Evolutionary conservation across 2,113 vertebrate genomes (phyloP).

Genomic region (Noctilio leporinus): DNA sequence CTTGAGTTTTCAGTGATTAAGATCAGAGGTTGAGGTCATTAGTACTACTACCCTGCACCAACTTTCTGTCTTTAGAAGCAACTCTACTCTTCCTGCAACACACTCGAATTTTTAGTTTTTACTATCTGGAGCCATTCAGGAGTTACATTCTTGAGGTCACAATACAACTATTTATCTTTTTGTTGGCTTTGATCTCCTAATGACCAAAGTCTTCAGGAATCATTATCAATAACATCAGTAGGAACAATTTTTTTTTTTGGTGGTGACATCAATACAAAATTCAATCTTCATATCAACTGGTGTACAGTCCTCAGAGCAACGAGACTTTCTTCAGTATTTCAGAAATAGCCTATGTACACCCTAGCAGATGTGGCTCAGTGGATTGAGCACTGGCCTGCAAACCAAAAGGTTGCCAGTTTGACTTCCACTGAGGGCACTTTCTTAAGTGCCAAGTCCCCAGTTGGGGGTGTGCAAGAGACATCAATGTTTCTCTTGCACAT

Average conservation of each 20-base stretch:
- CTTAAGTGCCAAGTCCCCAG: too few species aligned
- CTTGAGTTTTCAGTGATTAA: slow-evolving; percentile 90
- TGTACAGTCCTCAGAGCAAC: slow-evolving; percentile 93
- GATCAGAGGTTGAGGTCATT: slow-evolving; percentile 94
- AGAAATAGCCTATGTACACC: slow-evolving; percentile 88
- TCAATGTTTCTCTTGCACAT: too few species aligned
- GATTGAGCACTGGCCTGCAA: too few species aligned
- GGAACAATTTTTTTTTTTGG: slow-evolving; percentile 89
- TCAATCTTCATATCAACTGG: slow-evolving; percentile 99
- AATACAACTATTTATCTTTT: slow-evolving; percentile 97
- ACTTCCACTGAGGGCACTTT: too few species aligned
- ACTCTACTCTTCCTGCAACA: slow-evolving; percentile 95
- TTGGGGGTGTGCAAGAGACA: too few species aligned
- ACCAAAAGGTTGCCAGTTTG: too few species aligned
- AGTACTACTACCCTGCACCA: slow-evolving; percentile 89
- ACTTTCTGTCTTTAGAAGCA: slow-evolving; percentile 85
- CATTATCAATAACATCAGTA: slow-evolving; percentile 97
- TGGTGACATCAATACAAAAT: slow-evolving; percentile 92
- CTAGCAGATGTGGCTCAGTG: too few species aligned
- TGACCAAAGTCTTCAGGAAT: slow-evolving; percentile 97
- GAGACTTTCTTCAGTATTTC: slow-evolving; percentile 95
- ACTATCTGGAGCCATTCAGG: slow-evolving; percentile 95
- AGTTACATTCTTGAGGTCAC: slow-evolving; percentile 95
- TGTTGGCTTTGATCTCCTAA: slow-evolving; percentile 94
- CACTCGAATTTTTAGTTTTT: slow-evolving; percentile 98